These are phyloP conservation scores for Mantis religiosa DNA, from an alignment of 2,888 invertebrate species.

Conservation along the genomic window DNA sequence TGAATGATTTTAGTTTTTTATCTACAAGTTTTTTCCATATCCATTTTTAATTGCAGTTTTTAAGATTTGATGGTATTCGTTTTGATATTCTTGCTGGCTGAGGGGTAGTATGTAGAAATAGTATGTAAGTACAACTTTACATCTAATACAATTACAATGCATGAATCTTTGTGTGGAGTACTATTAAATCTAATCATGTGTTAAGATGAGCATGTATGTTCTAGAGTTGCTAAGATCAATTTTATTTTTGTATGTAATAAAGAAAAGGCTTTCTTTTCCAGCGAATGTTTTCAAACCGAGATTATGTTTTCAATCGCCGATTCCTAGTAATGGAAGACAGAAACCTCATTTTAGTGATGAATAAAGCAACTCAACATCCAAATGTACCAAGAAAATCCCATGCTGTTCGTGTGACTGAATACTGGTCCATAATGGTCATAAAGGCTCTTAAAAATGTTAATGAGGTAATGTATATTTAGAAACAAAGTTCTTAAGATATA, in stretches of 20 bases:
- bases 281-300: constrained; percentile 78
- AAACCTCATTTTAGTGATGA: constrained; percentile 61
- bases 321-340: constrained; percentile 54
- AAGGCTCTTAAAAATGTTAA: constrained; percentile 60
- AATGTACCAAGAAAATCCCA: constrained; percentile 61
- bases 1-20: no score
- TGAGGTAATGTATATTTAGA: constrained; percentile 39
- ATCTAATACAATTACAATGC: no score
- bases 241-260: background rate
- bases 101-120: no score
- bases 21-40: no score
- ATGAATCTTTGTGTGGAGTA: no score
- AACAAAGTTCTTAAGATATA: background rate
- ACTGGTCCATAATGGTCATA: constrained; percentile 85
- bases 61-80: no score
- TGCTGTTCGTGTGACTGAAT: constrained; percentile 70
- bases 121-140: no score
- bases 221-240: background rate
- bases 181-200: no score
- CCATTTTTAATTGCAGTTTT: no score
- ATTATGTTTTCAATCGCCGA: constrained; percentile 77
- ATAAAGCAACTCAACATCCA: constrained; percentile 66
- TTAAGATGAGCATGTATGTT: background rate
- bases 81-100: no score
- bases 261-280: constrained; percentile 42